Evolutionary conservation across 2,113 vertebrate species (phyloP), one percentile per base, ranked within the genome.

Genomic region (Petromus typicus): DNA sequence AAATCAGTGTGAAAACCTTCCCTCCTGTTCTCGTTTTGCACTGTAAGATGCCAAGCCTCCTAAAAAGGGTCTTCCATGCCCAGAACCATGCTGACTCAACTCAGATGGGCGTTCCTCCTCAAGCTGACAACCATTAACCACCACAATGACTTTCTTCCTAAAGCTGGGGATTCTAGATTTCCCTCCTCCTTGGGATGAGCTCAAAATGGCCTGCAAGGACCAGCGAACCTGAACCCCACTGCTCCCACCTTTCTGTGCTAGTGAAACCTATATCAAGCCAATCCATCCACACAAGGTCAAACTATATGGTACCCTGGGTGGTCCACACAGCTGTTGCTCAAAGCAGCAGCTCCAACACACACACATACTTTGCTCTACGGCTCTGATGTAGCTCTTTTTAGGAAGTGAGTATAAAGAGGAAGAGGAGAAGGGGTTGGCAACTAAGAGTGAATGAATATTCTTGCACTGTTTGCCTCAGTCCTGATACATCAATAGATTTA

Each of bases 361-460:
- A 69, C 61, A 90, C 63, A 51, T 23, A 67, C 71, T 86, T 91
- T 75, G 83, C 76, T 93, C 75, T 76, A 51, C 91, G 91, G 89
- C 51, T 95, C 64, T 75, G 88, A 61, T 20, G 2, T 30, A 64
- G 30, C 63, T 89, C 30, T 89, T 82, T 86, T 27, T 32, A 76
- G 75, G 59, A 78, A 79, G 67, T 48, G 67, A 64, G 61, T 73
- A 67, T 34, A 45, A 61, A 56, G 45, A 79, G 13, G 34, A 43
- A 69, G 73, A 40, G 56, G 25, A 61, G 27, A 27, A 89, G 67
- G 34, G 45, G 27, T 95, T 48, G 45, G 40, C 32, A 92, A 45
- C 66, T 75, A 84, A 76, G 84, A 96, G 91, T 89, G 25, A 84
- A 13, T 43, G 64, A 84, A 91, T 82, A 85, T 27, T 79, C 45